Base-by-base conservation (phyloP, 2,888 invertebrate species). In the Chloroclysta siterata region DNA sequence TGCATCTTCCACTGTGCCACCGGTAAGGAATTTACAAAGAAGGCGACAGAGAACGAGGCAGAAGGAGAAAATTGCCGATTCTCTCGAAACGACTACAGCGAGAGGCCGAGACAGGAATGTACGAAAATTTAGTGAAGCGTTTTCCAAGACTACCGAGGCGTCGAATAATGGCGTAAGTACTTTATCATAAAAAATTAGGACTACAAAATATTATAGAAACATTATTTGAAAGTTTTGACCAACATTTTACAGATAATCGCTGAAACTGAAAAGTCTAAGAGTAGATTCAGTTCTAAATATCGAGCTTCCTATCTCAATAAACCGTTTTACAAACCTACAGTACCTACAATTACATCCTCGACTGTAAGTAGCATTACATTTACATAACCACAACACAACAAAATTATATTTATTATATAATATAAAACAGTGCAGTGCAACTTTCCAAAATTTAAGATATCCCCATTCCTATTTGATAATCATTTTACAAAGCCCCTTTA, bases 301-400 rank as follows among this genome's bases (percentile, higher is more conserved):
- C 90, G 94, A 77, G 89, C 89, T 60, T 89, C 90, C 65, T 85
- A 84, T 78, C 81, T 93, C 59, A 93, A 94, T 59, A 93, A 93
- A 75, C 94, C 95, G 54, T 93, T 92, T 78, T 95, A 95, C 84
- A 93, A 94, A 82, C 94, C 95, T 65, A 95, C 95, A 65, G 94
- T 95, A 74, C 95, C 95, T 53, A 89, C 94, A 65, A 87, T 94
- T 62, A 94, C 94, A 75, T 85, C 94, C 74, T 88, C 93, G 79
- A 92, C 90, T 85, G 92, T 93, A 88, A 93, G 93, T 89, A 87
- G 79, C 73, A 74, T 64, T 62, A 74, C 69, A 56, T 60, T 53
- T 57, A 73, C 53, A 54, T 42, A 69, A 60, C 68, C 47, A 65
- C 59, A 47, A 65, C 60, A 64, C 50, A 2, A 22, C 22, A 64